Percentiles rank a stretch among this genome's conserved stretches.
Evolutionary conservation across 2,113 vertebrate species (phyloP).

Genomic region (Ochotona curzoniae): DNA sequence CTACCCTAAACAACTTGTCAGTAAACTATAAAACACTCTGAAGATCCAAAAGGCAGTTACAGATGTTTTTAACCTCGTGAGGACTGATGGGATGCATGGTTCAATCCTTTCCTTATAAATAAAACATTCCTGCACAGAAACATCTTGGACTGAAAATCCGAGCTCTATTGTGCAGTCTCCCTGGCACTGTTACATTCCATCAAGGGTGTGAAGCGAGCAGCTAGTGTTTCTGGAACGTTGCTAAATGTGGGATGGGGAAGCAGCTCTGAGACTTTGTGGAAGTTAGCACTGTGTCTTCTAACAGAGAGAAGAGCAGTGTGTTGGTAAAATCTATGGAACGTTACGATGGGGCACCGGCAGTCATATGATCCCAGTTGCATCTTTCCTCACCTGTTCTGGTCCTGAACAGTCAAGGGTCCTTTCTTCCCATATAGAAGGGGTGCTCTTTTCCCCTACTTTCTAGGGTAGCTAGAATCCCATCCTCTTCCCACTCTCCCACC

Average conservation of each 20-base stretch:
- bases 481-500: too few species aligned
- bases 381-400: neutral
- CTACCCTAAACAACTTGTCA: neutral
- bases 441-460: neutral
- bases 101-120: neutral
- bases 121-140: neutral
- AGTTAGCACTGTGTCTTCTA: neutral
- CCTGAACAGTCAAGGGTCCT: neutral
- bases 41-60: accelerated
- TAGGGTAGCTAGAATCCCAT: accelerated
- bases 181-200: neutral
- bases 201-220: neutral
- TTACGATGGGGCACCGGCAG: accelerated
- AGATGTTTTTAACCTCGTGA: neutral
- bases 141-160: neutral
- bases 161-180: neutral
- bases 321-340: accelerated
- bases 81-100: neutral
- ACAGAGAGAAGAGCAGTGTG: neutral
- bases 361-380: accelerated
- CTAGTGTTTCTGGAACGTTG: neutral
- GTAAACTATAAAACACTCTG: neutral
- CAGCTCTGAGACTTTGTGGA: neutral
- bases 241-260: neutral
- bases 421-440: neutral